Conservation (phyloP, 1,140 invertebrate species). For the Musca vetustissima region DNA sequence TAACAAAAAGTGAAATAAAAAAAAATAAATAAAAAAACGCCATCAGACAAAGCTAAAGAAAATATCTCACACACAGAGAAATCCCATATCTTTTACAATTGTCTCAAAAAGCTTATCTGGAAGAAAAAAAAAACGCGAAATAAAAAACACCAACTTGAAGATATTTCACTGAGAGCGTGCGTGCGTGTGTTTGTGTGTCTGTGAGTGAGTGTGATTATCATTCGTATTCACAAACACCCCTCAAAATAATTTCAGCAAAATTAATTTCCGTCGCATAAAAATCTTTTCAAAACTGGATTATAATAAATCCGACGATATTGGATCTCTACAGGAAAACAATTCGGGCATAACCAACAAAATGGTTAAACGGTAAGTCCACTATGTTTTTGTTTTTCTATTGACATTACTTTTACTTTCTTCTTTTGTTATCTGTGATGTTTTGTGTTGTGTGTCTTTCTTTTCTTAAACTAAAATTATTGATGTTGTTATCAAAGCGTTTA, state of each 20-base stretch:
- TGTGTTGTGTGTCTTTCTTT: too few relatives aligned
- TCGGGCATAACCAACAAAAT: constrained; percentile 56
- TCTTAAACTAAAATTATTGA: too few relatives aligned
- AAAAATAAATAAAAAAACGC: too few relatives aligned
- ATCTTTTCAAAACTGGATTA: constrained; percentile 57
- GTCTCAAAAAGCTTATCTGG: neutral
- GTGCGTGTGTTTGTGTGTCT: too few relatives aligned
- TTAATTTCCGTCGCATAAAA: constrained; percentile 54
- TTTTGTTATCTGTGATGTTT: neutral
- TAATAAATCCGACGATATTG: constrained; percentile 56
- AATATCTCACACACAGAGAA: too few relatives aligned
- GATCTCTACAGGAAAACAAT: constrained; percentile 55
- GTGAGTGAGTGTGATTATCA: too few relatives aligned
- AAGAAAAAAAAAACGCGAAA: neutral
- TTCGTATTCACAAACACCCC: too few relatives aligned
- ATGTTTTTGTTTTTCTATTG: neutral
- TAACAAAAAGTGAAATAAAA: too few relatives aligned
- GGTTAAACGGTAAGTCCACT: constrained; percentile 55
- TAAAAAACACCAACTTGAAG: neutral
- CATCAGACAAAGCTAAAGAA: too few relatives aligned
- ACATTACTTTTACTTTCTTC: neutral
- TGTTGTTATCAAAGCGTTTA: too few relatives aligned
- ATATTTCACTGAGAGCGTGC: too few relatives aligned
- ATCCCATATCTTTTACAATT: too few relatives aligned
- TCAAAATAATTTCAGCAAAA: constrained; percentile 29